These are phyloP conservation scores for Synanthedon myopaeformis DNA, from an alignment of 2,888 invertebrate species.

Conservation along the genomic window DNA sequence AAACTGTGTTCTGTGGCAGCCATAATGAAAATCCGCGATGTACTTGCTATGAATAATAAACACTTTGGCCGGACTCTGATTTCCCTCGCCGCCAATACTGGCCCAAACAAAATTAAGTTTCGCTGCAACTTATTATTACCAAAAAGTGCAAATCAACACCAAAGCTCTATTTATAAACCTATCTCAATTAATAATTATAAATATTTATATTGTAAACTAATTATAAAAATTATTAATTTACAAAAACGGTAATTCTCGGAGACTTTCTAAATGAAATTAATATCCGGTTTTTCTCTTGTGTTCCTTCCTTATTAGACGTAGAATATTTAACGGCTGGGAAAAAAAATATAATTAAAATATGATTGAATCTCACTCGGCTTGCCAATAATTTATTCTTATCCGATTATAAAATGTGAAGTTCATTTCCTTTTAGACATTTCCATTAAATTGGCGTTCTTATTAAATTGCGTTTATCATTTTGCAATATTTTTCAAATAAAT, in stretches of 20 bases:
- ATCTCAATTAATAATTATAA: no score
- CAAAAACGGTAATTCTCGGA: no score
- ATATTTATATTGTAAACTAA: no score
- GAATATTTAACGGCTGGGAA: neutral
- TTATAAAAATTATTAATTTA: no score
- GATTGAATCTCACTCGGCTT: slow-evolving; percentile 18
- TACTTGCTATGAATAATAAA: slow-evolving; percentile 3
- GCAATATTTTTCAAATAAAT: no score
- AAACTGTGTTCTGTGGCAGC: neutral
- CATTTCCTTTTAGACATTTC: slow-evolving; percentile 11
- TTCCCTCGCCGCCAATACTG: slow-evolving; percentile 2
- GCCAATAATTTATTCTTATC: slow-evolving; percentile 21
- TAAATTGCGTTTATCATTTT: no score
- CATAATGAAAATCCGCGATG: neutral
- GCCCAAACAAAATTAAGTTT: neutral
- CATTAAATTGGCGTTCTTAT: no score
- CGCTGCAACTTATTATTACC: neutral
- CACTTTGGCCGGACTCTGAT: slow-evolving; percentile 1
- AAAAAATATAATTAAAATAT: neutral
- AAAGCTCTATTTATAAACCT: no score
- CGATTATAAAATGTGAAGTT: slow-evolving; percentile 20
- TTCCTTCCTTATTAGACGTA: no score
- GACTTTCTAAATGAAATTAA: no score
- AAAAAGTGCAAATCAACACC: neutral
- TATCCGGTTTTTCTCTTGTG: no score